Evolutionary conservation across 2,888 invertebrate species (phyloP).

Genomic region (Drosophila atripex): DNA sequence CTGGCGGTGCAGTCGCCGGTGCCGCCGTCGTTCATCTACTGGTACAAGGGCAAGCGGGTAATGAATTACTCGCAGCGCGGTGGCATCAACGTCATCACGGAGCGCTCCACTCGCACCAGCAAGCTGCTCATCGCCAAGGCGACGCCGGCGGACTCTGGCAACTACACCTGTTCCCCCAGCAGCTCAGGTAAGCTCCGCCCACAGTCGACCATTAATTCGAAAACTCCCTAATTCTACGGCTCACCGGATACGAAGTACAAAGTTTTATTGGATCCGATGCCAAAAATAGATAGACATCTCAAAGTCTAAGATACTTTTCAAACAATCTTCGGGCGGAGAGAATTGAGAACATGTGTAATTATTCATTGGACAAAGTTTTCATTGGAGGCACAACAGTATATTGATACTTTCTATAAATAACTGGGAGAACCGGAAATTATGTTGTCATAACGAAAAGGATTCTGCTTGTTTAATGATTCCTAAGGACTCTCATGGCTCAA

Average conservation of each 20-base stretch:
- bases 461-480: background rate
- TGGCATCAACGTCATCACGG: constrained; percentile 94
- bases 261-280: background rate
- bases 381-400: constrained; percentile 4
- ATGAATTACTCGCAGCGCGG: constrained; percentile 95
- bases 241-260: background rate
- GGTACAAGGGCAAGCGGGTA: constrained; percentile 93
- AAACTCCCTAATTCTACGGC: background rate
- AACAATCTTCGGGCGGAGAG: background rate
- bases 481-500: no score
- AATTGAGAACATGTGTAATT: constrained; percentile 17
- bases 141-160: constrained; percentile 92
- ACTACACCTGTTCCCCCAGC: constrained; percentile 94
- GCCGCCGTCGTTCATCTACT: constrained; percentile 90
- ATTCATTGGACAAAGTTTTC: constrained; percentile 24
- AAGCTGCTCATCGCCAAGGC: constrained; percentile 94
- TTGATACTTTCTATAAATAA: constrained; percentile 35
- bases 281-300: constrained; percentile 11
- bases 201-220: background rate
- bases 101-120: constrained; percentile 93
- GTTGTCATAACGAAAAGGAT: background rate
- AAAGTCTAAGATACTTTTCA: constrained; percentile 20
- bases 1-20: constrained; percentile 90
- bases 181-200: constrained; percentile 86
- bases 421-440: background rate